Evolutionary conservation across 2,888 invertebrate species (phyloP), one percentile per base, ranked within the genome.

Genomic region (Cheilosia scutellata): DNA sequence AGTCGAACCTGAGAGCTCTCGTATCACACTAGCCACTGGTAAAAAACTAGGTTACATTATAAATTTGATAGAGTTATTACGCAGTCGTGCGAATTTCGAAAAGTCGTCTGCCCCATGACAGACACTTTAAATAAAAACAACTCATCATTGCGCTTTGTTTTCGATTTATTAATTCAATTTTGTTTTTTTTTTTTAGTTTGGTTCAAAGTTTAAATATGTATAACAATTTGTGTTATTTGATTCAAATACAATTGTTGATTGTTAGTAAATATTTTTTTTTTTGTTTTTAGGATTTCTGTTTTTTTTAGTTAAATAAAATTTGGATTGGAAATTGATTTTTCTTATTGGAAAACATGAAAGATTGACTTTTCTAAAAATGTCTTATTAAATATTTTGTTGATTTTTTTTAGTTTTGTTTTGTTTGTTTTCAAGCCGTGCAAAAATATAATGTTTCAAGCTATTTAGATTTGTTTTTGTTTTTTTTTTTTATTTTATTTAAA

Each of bases 171-270:
- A 29, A 44, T 84, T 83, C 31, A 57, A 70, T 27, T 42, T 25
- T n/a, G 16, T 62, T 42, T 25, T 44, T 55, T 65, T 51, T 55
- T 33, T 55, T 55, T 62, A 37, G 25, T 63, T 75, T 76, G 57
- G 53, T 84, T 80, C 63, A 71, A 80, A 84, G 74, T 74, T 20
- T 79, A 63, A 74, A 68, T 74, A 68, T 37, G 37, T 37, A 37
- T 74, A 83, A 83, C 82, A 83, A 27, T 57, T 44, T 58, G 37
- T 77, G 16, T 74, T 79, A 16, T 70, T 74, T 63, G 68, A 74
- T 74, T 84, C 44, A 80, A 84, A 84, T 80, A 80, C 60, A 84
- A 80, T 80, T 84, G 57, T 65, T 84, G 84, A 80, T 80, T 80
- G 80, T 76, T 80, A 76, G 58, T 84, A 80, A 75, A 80, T 70